Evolutionary conservation across 2,113 vertebrate genomes (phyloP).

Genomic region (Chaenogobius annularis): DNA sequence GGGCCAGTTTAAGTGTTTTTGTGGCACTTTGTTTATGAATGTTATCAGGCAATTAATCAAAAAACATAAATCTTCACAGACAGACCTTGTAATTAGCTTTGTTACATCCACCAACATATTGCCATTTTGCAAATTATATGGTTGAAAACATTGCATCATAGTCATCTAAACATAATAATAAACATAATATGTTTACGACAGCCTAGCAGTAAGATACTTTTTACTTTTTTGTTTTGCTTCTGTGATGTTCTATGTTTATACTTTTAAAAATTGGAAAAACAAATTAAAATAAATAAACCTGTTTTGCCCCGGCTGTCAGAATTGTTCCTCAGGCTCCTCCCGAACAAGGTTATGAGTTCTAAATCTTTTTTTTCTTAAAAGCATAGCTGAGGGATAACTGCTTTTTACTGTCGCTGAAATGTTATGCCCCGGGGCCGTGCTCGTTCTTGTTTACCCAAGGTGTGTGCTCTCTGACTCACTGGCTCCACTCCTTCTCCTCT

Average conservation of each 20-base stretch:
- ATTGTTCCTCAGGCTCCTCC: constrained; percentile 10
- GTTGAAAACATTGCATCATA: background rate
- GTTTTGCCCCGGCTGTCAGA: background rate
- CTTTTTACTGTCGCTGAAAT: constrained; percentile 29
- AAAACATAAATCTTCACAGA: background rate
- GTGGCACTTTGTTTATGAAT: background rate
- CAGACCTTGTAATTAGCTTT: background rate
- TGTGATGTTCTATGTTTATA: no score
- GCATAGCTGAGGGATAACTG: constrained; percentile 14
- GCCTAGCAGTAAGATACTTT: background rate
- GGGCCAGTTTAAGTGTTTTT: background rate
- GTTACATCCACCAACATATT: background rate
- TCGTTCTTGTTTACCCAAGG: constrained; percentile 55
- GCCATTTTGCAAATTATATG: background rate
- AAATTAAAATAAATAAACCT: background rate
- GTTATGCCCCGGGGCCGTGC: constrained; percentile 33
- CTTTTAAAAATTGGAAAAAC: no score
- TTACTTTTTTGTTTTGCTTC: background rate
- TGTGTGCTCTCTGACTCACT: constrained; percentile 57
- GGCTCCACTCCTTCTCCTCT: constrained; percentile 34
- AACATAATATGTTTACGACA: background rate
- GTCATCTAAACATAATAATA: background rate
- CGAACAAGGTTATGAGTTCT: background rate
- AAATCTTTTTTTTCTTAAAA: constrained; percentile 16
- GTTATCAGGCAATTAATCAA: background rate